These are phyloP conservation scores for Elaphurus davidianus DNA, from an alignment of 2,113 vertebrate genomes.

Conservation along the genomic window DNA sequence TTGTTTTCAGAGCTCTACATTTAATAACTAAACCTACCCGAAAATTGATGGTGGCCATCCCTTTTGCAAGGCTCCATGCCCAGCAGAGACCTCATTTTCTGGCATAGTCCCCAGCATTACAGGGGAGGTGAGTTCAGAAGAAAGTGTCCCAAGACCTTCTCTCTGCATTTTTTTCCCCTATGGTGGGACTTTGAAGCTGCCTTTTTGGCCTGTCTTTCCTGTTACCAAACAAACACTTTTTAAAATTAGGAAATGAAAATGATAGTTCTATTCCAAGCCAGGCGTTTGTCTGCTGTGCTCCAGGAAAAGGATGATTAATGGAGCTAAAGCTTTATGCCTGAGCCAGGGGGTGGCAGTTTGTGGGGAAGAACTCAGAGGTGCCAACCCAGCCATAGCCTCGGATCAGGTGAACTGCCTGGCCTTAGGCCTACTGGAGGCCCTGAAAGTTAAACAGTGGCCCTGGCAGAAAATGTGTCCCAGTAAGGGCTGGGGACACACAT, in stretches of 20 bases:
- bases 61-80: not conserved
- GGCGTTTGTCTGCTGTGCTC: not conserved
- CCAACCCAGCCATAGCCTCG: not conserved
- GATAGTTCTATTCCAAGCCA: constrained; percentile 1
- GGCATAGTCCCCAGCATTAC: not conserved
- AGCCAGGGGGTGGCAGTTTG: constrained; percentile 8
- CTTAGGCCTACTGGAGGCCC: not conserved
- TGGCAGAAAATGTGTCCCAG: not conserved
- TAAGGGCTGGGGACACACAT: not conserved
- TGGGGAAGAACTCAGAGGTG: not conserved
- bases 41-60: not conserved
- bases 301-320: constrained; percentile 53
- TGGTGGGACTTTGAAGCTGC: not conserved
- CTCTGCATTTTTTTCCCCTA: not conserved
- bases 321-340: constrained; percentile 18
- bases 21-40: not conserved
- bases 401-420: constrained; percentile 40
- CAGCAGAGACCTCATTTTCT: not conserved
- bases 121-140: not conserved
- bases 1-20: not conserved
- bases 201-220: not conserved
- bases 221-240: constrained; percentile 47
- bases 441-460: not conserved
- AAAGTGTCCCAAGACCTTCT: not conserved
- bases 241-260: constrained; percentile 57